Conservation (phyloP, 2,113 vertebrate species). For the Rhea americana region DNA sequence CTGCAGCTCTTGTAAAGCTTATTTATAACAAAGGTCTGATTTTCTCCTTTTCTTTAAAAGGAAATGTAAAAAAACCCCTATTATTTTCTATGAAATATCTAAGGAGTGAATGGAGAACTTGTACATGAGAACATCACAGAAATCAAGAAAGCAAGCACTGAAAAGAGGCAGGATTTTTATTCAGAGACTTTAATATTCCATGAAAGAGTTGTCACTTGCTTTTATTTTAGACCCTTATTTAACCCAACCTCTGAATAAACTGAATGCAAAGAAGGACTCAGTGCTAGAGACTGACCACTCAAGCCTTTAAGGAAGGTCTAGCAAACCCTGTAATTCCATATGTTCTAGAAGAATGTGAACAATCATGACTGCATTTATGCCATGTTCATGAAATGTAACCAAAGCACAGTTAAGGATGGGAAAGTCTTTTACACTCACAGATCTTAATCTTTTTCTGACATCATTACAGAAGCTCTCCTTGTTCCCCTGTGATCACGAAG, state of each 20-base stretch:
- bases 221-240: background rate
- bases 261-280: background rate
- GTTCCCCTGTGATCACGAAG: background rate
- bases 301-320: background rate
- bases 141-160: background rate
- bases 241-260: background rate
- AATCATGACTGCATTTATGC: background rate
- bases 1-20: background rate
- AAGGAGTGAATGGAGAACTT: background rate
- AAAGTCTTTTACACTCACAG: background rate
- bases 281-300: background rate
- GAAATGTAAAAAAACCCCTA: background rate
- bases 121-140: background rate
- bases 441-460: background rate
- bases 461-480: background rate
- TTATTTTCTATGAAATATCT: background rate
- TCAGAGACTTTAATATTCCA: background rate
- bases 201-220: background rate
- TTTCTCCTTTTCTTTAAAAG: background rate
- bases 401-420: background rate
- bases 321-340: background rate
- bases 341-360: conserved; percentile 1
- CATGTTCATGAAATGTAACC: background rate
- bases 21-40: background rate
- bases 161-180: background rate